Conservation (phyloP, 2,113 vertebrate genomes). For the Pristiophorus japonicus region DNA sequence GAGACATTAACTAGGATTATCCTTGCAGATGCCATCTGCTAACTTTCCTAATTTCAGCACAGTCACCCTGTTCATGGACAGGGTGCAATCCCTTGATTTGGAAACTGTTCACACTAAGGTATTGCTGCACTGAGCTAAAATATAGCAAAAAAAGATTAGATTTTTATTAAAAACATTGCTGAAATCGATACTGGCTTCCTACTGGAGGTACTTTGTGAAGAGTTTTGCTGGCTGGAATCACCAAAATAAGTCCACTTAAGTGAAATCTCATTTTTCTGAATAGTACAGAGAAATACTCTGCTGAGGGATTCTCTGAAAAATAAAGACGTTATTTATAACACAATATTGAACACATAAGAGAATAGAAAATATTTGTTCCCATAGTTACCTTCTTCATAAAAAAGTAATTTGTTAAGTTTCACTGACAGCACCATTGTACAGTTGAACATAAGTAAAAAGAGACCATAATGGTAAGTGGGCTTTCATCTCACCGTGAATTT, state of each 20-base stretch:
- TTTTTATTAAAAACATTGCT: background rate
- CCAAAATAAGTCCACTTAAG: background rate
- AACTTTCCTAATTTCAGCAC: background rate
- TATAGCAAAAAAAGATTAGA: background rate
- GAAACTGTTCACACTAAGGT: background rate
- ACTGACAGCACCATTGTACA: background rate
- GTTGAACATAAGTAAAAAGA: slow-evolving; percentile 3
- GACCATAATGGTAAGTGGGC: background rate
- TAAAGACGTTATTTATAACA: background rate
- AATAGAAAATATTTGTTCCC: slow-evolving; percentile 2
- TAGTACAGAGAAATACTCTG: background rate
- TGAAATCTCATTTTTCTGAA: background rate
- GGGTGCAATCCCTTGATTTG: background rate
- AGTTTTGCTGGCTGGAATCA: background rate
- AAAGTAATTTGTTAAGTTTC: background rate
- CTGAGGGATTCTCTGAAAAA: background rate
- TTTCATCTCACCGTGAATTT: slow-evolving; percentile 25
- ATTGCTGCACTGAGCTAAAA: background rate
- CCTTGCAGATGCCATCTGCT: background rate
- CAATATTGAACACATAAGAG: background rate
- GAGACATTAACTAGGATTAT: background rate
- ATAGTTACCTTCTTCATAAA: slow-evolving; percentile 11
- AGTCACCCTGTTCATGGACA: background rate
- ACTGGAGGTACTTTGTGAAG: background rate
- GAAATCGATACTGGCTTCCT: background rate